Evolutionary conservation across 2,797 vertebrate species (phyloP).

Genomic region (Poecilia picta): DNA sequence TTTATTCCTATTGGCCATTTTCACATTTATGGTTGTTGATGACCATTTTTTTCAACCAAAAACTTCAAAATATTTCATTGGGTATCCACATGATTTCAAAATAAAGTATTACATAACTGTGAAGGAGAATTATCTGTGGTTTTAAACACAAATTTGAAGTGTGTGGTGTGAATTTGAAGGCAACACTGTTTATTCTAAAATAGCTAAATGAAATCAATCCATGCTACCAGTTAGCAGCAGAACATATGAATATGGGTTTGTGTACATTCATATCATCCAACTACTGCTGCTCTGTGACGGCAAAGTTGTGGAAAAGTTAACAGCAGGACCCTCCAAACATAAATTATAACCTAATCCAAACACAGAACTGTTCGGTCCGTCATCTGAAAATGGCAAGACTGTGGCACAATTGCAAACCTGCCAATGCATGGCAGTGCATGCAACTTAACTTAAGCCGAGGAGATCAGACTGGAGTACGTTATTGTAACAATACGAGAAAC

Average conservation of each 20-base stretch:
- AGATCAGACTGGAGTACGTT: background rate
- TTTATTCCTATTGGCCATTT: background rate
- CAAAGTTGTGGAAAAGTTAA: background rate
- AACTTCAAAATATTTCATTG: background rate
- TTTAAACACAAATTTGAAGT: background rate
- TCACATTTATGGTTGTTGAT: too few relatives aligned
- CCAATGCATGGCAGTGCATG: background rate
- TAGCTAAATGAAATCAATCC: background rate
- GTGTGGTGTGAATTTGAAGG: background rate
- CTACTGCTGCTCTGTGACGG: background rate
- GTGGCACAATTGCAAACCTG: background rate
- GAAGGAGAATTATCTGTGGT: background rate
- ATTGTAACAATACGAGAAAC: too few relatives aligned
- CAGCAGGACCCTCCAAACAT: background rate
- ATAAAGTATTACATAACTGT: background rate
- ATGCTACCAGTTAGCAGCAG: background rate
- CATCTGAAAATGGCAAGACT: background rate
- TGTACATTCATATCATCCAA: background rate
- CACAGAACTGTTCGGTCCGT: background rate
- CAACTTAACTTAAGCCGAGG: background rate
- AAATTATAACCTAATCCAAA: too few relatives aligned
- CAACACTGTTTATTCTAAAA: background rate
- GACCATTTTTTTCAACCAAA: background rate
- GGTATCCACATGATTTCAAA: background rate
- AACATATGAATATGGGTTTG: background rate